phyloP scores from a whole-genome alignment of 2,888 invertebrate genomes.

The Lasioglossum leucozonium region DNA sequence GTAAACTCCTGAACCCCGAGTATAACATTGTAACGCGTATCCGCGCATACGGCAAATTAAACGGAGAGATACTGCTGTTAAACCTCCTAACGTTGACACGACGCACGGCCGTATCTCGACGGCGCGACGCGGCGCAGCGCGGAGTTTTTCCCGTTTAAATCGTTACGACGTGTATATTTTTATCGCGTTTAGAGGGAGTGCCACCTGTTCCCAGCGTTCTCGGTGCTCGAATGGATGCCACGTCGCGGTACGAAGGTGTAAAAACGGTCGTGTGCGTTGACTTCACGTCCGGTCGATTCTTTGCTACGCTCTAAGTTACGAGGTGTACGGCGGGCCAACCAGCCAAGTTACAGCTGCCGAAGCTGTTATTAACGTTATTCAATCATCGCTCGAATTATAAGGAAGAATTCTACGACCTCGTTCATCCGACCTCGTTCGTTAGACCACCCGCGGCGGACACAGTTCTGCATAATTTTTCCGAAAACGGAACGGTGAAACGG shows the following conservation, averaged over 20 bases:
- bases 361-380: constrained; percentile 79
- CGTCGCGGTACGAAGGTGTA: constrained; percentile 40
- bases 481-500: background rate
- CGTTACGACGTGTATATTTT: constrained; percentile 46
- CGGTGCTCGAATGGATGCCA: constrained; percentile 1
- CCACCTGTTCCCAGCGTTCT: constrained; percentile 39
- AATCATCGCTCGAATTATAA: constrained; percentile 72
- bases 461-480: background rate
- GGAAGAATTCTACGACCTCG: constrained; percentile 41
- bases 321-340: constrained; percentile 52
- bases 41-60: constrained; percentile 51
- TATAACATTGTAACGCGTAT: constrained; percentile 49
- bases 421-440: constrained; percentile 35
- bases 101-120: constrained; percentile 24
- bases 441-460: constrained; percentile 49
- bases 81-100: constrained; percentile 41
- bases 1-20: constrained; percentile 55
- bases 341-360: constrained; percentile 68
- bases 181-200: constrained; percentile 43
- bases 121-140: too few relatives aligned
- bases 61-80: constrained; percentile 45
- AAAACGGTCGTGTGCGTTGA: constrained; percentile 42
- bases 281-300: constrained; percentile 31
- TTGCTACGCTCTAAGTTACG: constrained; percentile 43
- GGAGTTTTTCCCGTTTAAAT: constrained; percentile 33